Percentiles rank a stretch among this genome's conserved stretches.
Evolutionary conservation across 2,888 invertebrate species (phyloP).

Genomic region (Aphidius colemani): DNA sequence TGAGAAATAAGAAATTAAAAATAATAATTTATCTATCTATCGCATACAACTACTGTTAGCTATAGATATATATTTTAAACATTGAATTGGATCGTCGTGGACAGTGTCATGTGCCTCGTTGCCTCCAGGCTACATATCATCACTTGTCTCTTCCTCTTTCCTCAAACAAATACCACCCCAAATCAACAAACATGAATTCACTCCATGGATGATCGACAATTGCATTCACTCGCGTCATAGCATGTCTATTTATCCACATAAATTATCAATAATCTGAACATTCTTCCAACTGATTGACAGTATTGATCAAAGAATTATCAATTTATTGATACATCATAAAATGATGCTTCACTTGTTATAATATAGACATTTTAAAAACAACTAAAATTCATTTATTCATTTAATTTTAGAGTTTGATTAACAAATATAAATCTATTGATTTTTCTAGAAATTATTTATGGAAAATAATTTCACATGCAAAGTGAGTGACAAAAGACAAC

Average conservation of each 20-base stretch:
- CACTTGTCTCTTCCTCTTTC: not conserved
- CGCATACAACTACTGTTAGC: constrained; percentile 9
- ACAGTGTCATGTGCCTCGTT: constrained; percentile 20
- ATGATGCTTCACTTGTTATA: too few relatives aligned
- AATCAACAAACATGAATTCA: constrained; percentile 5
- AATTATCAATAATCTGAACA: constrained; percentile 3
- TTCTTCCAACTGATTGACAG: not conserved
- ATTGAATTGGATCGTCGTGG: constrained; percentile 19
- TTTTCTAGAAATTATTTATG: too few relatives aligned
- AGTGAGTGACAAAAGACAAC: too few relatives aligned
- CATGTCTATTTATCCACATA: constrained; percentile 8
- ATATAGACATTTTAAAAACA: too few relatives aligned
- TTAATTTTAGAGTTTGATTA: too few relatives aligned
- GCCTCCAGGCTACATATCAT: constrained; percentile 2
- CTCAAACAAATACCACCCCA: too few relatives aligned
- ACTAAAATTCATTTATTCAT: too few relatives aligned
- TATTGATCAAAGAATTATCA: too few relatives aligned
- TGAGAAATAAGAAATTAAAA: not conserved
- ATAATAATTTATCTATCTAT: constrained; percentile 13
- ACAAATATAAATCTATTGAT: too few relatives aligned
- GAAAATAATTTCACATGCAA: too few relatives aligned
- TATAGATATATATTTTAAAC: constrained; percentile 20
- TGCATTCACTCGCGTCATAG: constrained; percentile 6
- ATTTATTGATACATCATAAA: too few relatives aligned
- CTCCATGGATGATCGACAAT: constrained; percentile 16